Conservation (phyloP, 2,888 invertebrate genomes). For the Caenorhabditis parvicauda region DNA sequence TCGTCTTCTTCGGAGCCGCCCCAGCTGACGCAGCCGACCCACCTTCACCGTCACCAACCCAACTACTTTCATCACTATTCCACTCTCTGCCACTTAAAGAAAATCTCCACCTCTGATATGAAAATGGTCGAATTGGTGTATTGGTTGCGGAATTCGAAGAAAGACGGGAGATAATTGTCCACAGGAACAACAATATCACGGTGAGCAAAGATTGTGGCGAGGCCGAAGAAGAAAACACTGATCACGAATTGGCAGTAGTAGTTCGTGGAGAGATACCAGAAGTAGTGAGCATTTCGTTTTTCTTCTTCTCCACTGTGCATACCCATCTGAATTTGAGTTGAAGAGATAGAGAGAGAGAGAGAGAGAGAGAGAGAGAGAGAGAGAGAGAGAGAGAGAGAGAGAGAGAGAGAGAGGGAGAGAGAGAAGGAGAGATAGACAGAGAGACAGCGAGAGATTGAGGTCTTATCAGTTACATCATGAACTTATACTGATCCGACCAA, state of each 20-base stretch:
- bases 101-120: no score
- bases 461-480: no score
- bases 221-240: neutral
- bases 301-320: neutral
- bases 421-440: no score
- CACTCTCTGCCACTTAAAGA: slow-evolving; percentile 21
- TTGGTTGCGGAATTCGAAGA: neutral
- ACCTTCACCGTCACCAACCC: slow-evolving; percentile 19
- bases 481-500: no score
- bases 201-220: neutral
- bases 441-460: no score
- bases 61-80: slow-evolving; percentile 23
- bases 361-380: no score
- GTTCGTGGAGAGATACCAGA: neutral
- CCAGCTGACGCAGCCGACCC: slow-evolving; percentile 32
- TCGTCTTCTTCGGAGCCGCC: slow-evolving; percentile 17
- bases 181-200: neutral
- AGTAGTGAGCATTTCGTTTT: neutral
- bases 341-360: no score
- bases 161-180: neutral
- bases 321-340: no score
- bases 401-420: no score
- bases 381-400: no score
- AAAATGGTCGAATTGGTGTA: neutral
- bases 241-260: neutral